A percentile compares a stretch with the other conserved stretches of the same genome.
Conservation (phyloP, 2,797 vertebrate genomes). For the Scyliorhinus canicula region DNA sequence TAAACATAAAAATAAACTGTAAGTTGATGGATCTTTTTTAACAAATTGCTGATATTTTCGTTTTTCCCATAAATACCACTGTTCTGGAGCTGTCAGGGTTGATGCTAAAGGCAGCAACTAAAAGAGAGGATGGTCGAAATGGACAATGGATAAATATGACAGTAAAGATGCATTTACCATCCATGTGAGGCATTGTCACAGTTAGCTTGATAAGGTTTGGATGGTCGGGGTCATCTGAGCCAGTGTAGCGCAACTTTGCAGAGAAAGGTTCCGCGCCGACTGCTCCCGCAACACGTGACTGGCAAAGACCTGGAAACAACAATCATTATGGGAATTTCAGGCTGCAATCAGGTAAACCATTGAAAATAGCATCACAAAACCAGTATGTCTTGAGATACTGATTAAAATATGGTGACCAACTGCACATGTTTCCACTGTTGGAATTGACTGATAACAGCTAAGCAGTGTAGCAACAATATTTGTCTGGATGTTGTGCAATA, state of each 20-base stretch:
- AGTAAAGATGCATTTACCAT: conserved; percentile 54
- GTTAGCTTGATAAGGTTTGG: conserved; percentile 72
- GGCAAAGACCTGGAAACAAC: conserved; percentile 63
- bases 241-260: conserved; percentile 69
- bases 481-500: background rate
- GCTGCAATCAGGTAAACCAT: background rate
- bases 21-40: background rate
- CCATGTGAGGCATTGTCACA: conserved; percentile 75
- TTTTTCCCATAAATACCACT: background rate
- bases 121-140: background rate
- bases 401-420: background rate
- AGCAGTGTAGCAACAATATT: background rate
- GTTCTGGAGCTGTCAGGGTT: background rate
- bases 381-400: background rate
- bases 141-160: background rate
- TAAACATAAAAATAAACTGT: background rate
- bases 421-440: background rate
- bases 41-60: background rate
- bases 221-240: conserved; percentile 70
- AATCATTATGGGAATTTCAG: background rate
- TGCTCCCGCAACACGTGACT: conserved; percentile 64
- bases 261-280: conserved; percentile 78
- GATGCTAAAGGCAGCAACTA: background rate
- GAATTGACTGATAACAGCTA: background rate
- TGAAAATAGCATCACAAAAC: background rate